These are phyloP conservation scores for Passer montanus DNA, from an alignment of 2,113 vertebrate genomes.

Conservation along the genomic window DNA sequence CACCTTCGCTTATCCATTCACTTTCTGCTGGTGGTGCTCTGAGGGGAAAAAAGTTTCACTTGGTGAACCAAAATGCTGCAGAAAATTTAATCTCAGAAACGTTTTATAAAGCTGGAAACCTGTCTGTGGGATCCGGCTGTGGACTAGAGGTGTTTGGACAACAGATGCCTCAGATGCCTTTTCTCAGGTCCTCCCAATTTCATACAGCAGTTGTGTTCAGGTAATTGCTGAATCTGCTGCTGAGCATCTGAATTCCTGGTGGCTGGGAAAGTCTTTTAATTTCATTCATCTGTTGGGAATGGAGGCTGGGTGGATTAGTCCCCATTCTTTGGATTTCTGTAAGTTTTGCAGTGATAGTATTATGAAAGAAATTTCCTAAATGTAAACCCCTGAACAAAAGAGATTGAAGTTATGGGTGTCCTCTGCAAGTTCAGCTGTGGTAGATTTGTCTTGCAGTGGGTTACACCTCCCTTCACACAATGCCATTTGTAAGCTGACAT, in stretches of 20 bases:
- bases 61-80: background rate
- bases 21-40: background rate
- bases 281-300: background rate
- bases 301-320: background rate
- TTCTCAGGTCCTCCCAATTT: background rate
- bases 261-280: background rate
- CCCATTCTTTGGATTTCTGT: background rate
- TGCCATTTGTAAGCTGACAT: slow-evolving; percentile 59
- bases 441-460: slow-evolving; percentile 49
- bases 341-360: background rate
- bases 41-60: background rate
- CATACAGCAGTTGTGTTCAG: background rate
- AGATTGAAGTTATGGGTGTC: slow-evolving; percentile 32
- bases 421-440: slow-evolving; percentile 2
- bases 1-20: background rate
- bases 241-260: background rate
- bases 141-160: background rate
- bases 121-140: background rate
- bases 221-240: background rate
- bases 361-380: slow-evolving; percentile 42
- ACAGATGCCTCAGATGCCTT: background rate
- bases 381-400: slow-evolving; percentile 24
- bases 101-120: background rate
- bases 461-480: slow-evolving; percentile 52
- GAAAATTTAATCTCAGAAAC: background rate